Conservation (phyloP, 2,113 vertebrate genomes). For the Laticauda colubrina region DNA sequence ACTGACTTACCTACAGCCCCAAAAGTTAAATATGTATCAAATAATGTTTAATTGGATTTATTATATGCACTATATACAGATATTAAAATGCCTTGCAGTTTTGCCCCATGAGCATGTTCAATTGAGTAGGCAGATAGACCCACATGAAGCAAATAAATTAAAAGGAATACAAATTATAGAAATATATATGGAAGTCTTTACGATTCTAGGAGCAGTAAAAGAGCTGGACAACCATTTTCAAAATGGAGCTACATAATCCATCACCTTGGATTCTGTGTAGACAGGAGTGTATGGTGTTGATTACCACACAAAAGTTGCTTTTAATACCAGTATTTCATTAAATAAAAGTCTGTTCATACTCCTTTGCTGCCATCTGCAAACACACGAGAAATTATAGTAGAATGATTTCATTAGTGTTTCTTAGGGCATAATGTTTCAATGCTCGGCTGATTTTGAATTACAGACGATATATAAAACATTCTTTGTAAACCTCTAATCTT, state of each 20-base stretch:
- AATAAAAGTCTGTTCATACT: slow-evolving; percentile 55
- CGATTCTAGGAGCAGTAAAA: slow-evolving; percentile 47
- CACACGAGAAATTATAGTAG: slow-evolving; percentile 61
- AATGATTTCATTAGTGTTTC: slow-evolving; percentile 55
- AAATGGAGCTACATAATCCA: slow-evolving; percentile 63
- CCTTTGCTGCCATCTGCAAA: slow-evolving; percentile 56
- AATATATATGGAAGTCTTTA: slow-evolving; percentile 61
- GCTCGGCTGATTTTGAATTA: slow-evolving; percentile 63
- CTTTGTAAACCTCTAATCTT: slow-evolving; percentile 71
- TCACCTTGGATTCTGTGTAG: slow-evolving; percentile 47
- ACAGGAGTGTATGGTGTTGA: slow-evolving; percentile 52
- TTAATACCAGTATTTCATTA: slow-evolving; percentile 65
- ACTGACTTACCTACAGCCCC: slow-evolving; percentile 79
- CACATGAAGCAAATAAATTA: slow-evolving; percentile 76
- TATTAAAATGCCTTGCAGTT: slow-evolving; percentile 77
- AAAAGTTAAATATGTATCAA: slow-evolving; percentile 85
- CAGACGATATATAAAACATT: slow-evolving; percentile 71
- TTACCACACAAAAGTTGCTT: slow-evolving; percentile 60
- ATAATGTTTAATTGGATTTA: slow-evolving; percentile 84
- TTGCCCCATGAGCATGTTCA: slow-evolving; percentile 69
- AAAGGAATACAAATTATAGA: slow-evolving; percentile 62
- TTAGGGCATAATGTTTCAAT: slow-evolving; percentile 59
- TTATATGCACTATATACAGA: slow-evolving; percentile 85
- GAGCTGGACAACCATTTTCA: slow-evolving; percentile 58
- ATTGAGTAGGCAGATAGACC: slow-evolving; percentile 72